Conservation (phyloP, 2,797 vertebrate species). For the Sebastes glaucus region DNA sequence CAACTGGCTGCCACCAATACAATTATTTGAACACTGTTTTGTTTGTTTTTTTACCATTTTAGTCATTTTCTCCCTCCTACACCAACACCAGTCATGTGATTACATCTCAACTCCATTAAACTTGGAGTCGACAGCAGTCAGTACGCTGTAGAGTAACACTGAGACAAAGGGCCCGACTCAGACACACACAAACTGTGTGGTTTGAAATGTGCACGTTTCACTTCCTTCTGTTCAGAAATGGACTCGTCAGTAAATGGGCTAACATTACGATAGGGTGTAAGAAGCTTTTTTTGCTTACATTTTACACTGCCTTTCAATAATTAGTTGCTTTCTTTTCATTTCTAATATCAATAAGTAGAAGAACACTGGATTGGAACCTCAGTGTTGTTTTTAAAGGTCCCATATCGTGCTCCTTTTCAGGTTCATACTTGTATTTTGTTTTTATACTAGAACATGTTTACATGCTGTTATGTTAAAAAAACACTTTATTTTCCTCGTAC, state of each 20-base stretch:
- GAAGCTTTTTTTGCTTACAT: neutral
- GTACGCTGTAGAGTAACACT: neutral
- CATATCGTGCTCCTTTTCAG: too few relatives aligned
- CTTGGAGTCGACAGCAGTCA: neutral
- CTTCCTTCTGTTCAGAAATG: neutral
- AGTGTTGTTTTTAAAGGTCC: neutral
- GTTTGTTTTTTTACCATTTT: neutral
- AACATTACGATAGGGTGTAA: neutral
- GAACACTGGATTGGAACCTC: neutral
- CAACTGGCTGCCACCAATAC: slow-evolving; percentile 5
- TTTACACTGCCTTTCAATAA: neutral
- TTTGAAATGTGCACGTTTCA: too few relatives aligned
- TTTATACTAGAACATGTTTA: too few relatives aligned
- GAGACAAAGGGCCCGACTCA: slow-evolving; percentile 19
- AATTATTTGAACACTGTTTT: neutral
- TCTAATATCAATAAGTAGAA: neutral
- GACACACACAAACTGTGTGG: neutral
- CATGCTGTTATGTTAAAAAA: too few relatives aligned
- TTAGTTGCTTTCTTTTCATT: neutral
- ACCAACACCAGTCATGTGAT: neutral
- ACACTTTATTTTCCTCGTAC: too few relatives aligned
- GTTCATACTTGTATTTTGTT: too few relatives aligned
- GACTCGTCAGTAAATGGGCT: neutral
- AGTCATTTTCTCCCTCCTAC: neutral
- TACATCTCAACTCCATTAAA: neutral